phyloP scores from a whole-genome alignment of 1,140 invertebrate genomes.

The Saxidomus purpurata region DNA sequence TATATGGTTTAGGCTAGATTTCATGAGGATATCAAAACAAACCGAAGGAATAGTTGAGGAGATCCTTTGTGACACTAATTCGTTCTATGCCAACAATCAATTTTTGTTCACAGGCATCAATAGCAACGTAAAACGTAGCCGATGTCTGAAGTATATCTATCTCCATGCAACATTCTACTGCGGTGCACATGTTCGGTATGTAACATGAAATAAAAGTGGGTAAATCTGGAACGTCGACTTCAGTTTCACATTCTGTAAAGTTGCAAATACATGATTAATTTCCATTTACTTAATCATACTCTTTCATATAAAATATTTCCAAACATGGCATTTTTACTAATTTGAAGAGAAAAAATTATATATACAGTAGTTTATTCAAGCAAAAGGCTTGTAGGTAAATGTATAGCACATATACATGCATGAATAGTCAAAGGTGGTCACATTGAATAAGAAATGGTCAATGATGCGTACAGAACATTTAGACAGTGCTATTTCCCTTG shows the following conservation, averaged over 20 bases:
- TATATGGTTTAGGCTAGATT: not conserved
- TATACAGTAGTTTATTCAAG: too few species aligned
- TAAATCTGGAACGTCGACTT: not conserved
- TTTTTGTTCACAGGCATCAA: slow-evolving; percentile 13
- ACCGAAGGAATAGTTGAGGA: slow-evolving; percentile 33
- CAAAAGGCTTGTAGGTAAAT: too few species aligned
- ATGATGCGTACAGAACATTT: too few species aligned
- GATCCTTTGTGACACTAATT: not conserved
- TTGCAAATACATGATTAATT: not conserved
- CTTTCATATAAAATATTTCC: too few species aligned
- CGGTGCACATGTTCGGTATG: not conserved
- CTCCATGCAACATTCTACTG: not conserved
- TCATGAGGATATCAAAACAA: not conserved
- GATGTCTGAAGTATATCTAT: not conserved
- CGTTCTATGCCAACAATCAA: slow-evolving; percentile 22
- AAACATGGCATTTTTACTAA: too few species aligned
- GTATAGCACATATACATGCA: too few species aligned
- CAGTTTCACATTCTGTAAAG: slow-evolving; percentile 27
- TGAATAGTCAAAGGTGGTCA: too few species aligned
- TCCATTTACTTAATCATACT: too few species aligned
- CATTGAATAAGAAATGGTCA: too few species aligned
- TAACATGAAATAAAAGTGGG: not conserved
- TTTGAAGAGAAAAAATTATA: too few species aligned
- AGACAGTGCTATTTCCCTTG: too few species aligned
- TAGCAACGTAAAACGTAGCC: not conserved